These are phyloP conservation scores for Chroicocephalus ridibundus DNA, from an alignment of 2,113 vertebrate genomes.

Conservation along the genomic window DNA sequence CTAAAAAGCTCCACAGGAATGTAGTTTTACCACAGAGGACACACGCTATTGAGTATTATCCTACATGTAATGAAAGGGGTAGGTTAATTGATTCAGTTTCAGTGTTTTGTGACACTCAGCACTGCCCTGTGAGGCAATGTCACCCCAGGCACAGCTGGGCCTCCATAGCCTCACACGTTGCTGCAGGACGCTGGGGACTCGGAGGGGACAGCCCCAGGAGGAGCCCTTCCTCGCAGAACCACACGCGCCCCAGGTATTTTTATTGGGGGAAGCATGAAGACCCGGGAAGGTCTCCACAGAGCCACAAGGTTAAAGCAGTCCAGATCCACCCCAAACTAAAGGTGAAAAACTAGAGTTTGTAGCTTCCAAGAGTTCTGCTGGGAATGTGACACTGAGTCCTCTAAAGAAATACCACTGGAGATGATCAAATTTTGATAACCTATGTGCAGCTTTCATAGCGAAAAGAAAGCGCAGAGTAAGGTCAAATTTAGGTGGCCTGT, in stretches of 20 bases:
- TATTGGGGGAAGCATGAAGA: neutral
- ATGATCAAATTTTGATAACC: neutral
- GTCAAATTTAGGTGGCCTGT: neutral
- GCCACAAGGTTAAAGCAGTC: neutral
- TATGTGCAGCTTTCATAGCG: neutral
- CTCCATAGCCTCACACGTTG: rapidly evolving
- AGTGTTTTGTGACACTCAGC: neutral
- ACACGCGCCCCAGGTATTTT: rapidly evolving
- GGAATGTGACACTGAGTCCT: neutral
- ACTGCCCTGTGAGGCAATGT: neutral
- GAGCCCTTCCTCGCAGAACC: neutral
- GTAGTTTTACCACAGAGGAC: neutral
- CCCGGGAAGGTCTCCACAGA: neutral
- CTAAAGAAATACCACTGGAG: neutral
- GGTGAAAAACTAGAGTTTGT: neutral
- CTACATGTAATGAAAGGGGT: neutral
- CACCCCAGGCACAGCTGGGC: neutral
- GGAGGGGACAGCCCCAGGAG: neutral
- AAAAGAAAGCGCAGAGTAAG: neutral
- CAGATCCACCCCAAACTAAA: neutral
- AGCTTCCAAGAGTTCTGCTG: neutral
- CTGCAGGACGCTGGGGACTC: neutral
- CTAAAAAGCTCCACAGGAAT: neutral
- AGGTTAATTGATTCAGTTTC: neutral
- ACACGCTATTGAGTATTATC: neutral